Base-by-base conservation (phyloP, 2,888 invertebrate species). In the Noctua pronuba region DNA sequence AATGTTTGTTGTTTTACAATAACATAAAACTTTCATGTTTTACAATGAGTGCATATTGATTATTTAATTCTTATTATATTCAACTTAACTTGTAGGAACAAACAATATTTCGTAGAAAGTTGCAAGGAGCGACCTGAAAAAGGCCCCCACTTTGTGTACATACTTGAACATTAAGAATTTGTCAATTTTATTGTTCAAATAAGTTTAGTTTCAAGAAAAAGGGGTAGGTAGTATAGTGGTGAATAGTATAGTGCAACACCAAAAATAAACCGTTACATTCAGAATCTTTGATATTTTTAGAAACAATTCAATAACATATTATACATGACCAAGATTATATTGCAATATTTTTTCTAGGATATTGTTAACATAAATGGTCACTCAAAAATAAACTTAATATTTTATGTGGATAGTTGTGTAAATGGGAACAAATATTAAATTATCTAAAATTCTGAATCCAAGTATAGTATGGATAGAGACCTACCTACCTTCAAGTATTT, bases 391-490 rank as follows among this genome's bases (percentile, higher is more conserved):
- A 55, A 52, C 18, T 74, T 67, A 49, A 52, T 44, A 21, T 65
- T 35, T 31, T 28, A 8, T 11, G 1, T 16, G 24, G 28, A 55
- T 11, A n/a, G 18, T 38, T 52, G 18, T n/a, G 28, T 21, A 49
- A 44, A 35, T 38, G 7, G 11, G 11, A 49, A n/a, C 21, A 1
- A 65, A 65, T 31, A 1, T n/a, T 38, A 3, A 35, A n/a, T 28
- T 38, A 44, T 49, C 28, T n/a, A 83, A 52, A 64, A 79, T 79
- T 83, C 79, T 79, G 66, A 77, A 77, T 84, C 35, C 11, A 65
- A 49, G 35, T 58, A 79, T 35, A 79, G 84, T 83, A 83, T 83
- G 83, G 83, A 83, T 83, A 86, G 83, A 71, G 83, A 83, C 79
- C 83, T 65, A 83, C 79, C 83, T 65, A 75, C 60, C 64, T 73